phyloP scores from a whole-genome alignment of 2,888 invertebrate species.

The Phengaris alcon region DNA sequence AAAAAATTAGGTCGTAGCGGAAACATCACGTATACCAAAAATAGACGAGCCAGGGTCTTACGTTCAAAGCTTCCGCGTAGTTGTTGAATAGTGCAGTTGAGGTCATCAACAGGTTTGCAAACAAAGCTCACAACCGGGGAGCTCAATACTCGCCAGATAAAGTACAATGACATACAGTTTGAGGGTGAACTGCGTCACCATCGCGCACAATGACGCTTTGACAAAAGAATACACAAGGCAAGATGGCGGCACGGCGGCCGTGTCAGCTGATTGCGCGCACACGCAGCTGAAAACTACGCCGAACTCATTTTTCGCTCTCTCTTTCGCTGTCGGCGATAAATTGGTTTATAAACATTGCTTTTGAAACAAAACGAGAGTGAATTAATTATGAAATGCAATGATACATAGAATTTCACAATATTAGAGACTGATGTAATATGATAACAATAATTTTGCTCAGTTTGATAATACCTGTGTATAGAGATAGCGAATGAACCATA shows the following conservation, averaged over 20 bases:
- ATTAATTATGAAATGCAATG: slow-evolving; percentile 4
- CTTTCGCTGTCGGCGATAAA: slow-evolving; percentile 41
- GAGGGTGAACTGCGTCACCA: slow-evolving; percentile 63
- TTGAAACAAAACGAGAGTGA: slow-evolving; percentile 19
- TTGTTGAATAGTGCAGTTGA: slow-evolving; percentile 49
- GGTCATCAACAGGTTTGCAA: slow-evolving; percentile 48
- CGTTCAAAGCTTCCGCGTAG: slow-evolving; percentile 59
- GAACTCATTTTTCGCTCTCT: slow-evolving; percentile 59
- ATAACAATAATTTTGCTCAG: background rate
- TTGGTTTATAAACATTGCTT: slow-evolving; percentile 17
- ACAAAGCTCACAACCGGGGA: slow-evolving; percentile 49
- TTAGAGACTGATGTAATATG: background rate
- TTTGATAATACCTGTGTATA: slow-evolving; percentile 12
- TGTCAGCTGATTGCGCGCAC: slow-evolving; percentile 74
- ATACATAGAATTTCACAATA: background rate
- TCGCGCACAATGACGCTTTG: slow-evolving; percentile 68
- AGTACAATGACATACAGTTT: slow-evolving; percentile 72
- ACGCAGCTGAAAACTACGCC: slow-evolving; percentile 59
- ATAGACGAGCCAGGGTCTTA: slow-evolving; percentile 70
- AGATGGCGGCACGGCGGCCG: slow-evolving; percentile 73
- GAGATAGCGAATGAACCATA: background rate
- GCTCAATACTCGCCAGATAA: slow-evolving; percentile 17
- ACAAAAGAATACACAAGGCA: slow-evolving; percentile 66
- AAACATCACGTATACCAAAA: slow-evolving; percentile 64
- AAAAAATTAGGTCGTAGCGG: slow-evolving; percentile 49